phyloP scores from a whole-genome alignment of 2,113 vertebrate genomes.

The Platichthys flesus region DNA sequence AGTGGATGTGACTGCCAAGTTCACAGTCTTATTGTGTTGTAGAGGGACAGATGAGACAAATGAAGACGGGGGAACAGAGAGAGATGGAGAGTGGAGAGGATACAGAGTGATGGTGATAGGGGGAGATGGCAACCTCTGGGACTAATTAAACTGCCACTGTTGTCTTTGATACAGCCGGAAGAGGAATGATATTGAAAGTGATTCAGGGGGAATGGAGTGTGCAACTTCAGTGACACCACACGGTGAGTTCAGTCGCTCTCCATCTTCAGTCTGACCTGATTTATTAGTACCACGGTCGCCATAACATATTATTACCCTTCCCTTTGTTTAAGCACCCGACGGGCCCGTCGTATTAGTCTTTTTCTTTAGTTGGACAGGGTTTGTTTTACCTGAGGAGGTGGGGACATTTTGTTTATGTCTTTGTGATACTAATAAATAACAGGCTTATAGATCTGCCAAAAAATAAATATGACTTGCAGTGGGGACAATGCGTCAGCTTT shows the following conservation, averaged over 20 bases:
- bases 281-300: constrained; percentile 4
- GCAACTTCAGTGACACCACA: constrained; percentile 16
- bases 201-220: constrained; percentile 34
- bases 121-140: constrained; percentile 46
- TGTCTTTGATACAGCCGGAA: constrained; percentile 45
- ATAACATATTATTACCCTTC: constrained; percentile 16
- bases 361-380: neutral
- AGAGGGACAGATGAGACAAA: constrained; percentile 54
- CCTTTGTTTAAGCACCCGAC: neutral
- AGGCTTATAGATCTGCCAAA: no score
- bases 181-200: constrained; percentile 50
- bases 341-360: neutral
- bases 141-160: constrained; percentile 71
- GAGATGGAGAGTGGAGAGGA: constrained; percentile 37
- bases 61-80: constrained; percentile 22
- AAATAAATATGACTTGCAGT: no score
- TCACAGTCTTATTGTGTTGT: constrained; percentile 53
- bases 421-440: no score
- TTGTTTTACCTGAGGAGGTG: neutral
- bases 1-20: constrained; percentile 53
- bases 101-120: constrained; percentile 33
- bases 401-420: no score
- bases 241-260: constrained; percentile 6
- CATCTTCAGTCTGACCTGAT: neutral
- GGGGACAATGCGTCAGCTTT: no score